Evolutionary conservation across 2,797 vertebrate genomes (phyloP), one percentile per base, ranked within the genome.

Genomic region (Myotis planiceps): DNA sequence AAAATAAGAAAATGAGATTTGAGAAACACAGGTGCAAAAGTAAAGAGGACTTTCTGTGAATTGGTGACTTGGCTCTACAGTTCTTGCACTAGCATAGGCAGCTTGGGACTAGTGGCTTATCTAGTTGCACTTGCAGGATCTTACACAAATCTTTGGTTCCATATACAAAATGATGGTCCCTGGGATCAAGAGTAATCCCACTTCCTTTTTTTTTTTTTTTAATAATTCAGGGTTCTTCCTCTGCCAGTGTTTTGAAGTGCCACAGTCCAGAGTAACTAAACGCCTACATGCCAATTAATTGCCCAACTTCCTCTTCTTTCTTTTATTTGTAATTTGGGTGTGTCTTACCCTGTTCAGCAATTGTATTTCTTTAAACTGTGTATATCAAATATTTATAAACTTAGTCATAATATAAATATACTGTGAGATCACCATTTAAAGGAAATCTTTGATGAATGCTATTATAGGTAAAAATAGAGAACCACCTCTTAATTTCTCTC

Each of bases 321-420:
- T 63, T 92, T 72, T 88, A 51, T 81, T 92, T 91, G 49, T 72
- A 37, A 75, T 51, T 69, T 92, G 71, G 65, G 29, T 58, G 76
- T 93, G 53, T 93, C 49, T 76, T 29, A 72, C 8, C 63, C 12
- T 86, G 55, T 34, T 90, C 55, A 80, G 45, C 45, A 80, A 74
- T 51, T 53, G 16, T 51, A 75, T 94, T 83, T 87, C 85, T 92
- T 87, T 14, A 92, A 92, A 60, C 34, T 19, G 29, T 51, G 12
- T 86, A 32, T 65, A 58, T 45, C 51, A 79, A 45, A 86, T 60
- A 27, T 88, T 79, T 74, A 80, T 81, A 34, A 69, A 82, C 23
- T 65, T 75, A 79, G 42, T 89, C 65, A 51, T 65, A 69, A 9
- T 55, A 78, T 75, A 79, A 91, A 86, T 63, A 58, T 18, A 65